Base-by-base conservation (phyloP, 1,140 invertebrate species). In the Amphibalanus amphitrite region DNA sequence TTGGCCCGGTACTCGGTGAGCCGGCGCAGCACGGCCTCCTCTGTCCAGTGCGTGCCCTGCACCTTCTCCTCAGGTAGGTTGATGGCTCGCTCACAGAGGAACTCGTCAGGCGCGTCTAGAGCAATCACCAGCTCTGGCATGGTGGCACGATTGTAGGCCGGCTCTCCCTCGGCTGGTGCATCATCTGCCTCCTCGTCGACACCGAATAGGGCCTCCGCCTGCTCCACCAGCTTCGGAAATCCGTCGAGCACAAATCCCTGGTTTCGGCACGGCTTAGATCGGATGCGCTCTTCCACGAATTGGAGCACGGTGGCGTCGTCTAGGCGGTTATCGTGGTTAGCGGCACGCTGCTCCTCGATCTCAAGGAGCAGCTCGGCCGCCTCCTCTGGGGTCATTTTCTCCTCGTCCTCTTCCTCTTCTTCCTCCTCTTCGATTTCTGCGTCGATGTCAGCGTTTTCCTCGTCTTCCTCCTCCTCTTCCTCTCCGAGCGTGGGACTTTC, bases 231-330 rank as follows among this genome's bases (percentile, higher is more conserved):
- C 23, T 67, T 67, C 1, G 65, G 65, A 28, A 20, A 67, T 20
- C 65, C 65, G 17, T 67, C 65, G n/a, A 67, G 65, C 10, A 67
- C 65, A 17, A 67, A 67, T 3, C 65, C 65, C n/a, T 67, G 65
- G 17, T 67, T 67, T 0, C n/a, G 65, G 23, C 65, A 67, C 8
- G 65, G 65, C 65, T 67, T 67, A 28, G 65, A 67, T 3, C 26
- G 8, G n/a, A 67, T 67, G 6, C 65, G 65, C 20, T 67, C 65
- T 26, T 67, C 28, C 3, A 67, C 65, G 28, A 67, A 67, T 17
- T 67, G 65, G 6, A 67, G 65, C n/a, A 67, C 65, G 3, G 65
- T 67, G 65, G n/a, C 65, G 8, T 67, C 65, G 23, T 67, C 65
- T 17, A 67, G 10, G 8, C 65, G 65, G 4, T 26, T 25, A 28